Conservation (phyloP, 2,797 vertebrate genomes). For the Eutrigla gurnardus region DNA sequence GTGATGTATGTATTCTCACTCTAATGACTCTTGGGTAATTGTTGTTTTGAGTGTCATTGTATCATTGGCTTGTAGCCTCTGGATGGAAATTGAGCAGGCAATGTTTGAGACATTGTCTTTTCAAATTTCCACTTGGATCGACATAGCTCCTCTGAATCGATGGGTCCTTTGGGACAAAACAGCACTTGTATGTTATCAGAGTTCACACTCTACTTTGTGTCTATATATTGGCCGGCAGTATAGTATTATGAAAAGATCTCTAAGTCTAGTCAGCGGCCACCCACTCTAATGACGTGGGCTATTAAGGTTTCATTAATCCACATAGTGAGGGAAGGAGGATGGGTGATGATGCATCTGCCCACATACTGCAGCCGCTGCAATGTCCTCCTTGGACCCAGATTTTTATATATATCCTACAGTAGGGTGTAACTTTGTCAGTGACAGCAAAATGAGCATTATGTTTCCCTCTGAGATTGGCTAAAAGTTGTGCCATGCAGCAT, state of each 20-base stretch:
- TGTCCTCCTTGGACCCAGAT: slow-evolving; percentile 51
- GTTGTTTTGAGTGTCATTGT: slow-evolving; percentile 38
- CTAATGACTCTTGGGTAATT: slow-evolving; percentile 48
- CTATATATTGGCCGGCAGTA: slow-evolving; percentile 24
- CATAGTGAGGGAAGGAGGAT: slow-evolving; percentile 57
- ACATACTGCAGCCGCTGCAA: slow-evolving; percentile 49
- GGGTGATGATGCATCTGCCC: slow-evolving; percentile 24
- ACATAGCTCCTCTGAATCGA: slow-evolving; percentile 19
- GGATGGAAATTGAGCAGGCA: slow-evolving; percentile 15
- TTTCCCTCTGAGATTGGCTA: slow-evolving; percentile 26
- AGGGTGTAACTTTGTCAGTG: slow-evolving; percentile 27
- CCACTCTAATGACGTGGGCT: slow-evolving; percentile 61
- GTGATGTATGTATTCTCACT: slow-evolving; percentile 60
- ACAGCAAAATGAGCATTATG: slow-evolving; percentile 10
- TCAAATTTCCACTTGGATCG: slow-evolving; percentile 19
- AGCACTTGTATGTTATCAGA: slow-evolving; percentile 13
- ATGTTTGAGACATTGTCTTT: slow-evolving; percentile 14
- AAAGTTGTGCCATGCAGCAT: slow-evolving; percentile 15
- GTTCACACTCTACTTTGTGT: slow-evolving; percentile 16
- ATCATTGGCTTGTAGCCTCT: neutral
- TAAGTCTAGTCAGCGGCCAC: slow-evolving; percentile 57
- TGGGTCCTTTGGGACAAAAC: slow-evolving; percentile 12
- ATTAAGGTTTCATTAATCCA: slow-evolving; percentile 75
- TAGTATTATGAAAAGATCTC: slow-evolving; percentile 46
- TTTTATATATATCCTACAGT: slow-evolving; percentile 28